These are phyloP conservation scores for Ambastaia sidthimunki DNA, from an alignment of 2,797 vertebrate species.

Conservation along the genomic window DNA sequence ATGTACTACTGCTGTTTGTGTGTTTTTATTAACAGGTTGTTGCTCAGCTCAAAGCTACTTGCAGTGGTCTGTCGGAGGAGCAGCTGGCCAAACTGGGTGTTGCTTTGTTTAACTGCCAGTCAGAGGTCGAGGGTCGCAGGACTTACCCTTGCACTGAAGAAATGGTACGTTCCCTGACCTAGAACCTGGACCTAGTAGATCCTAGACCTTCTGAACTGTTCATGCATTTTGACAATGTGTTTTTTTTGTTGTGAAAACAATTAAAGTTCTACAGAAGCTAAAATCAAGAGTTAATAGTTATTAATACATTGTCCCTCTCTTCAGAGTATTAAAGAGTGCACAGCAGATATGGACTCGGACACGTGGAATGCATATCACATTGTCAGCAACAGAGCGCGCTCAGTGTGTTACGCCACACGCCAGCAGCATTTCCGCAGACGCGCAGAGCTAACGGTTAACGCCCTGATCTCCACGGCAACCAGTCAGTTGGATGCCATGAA, in stretches of 20 bases:
- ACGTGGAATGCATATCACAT: constrained; percentile 88
- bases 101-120: constrained; percentile 80
- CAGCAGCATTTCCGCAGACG: constrained; percentile 82
- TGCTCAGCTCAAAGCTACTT: constrained; percentile 70
- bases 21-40: constrained; percentile 71
- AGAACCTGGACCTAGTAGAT: background rate
- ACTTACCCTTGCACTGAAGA: constrained; percentile 75
- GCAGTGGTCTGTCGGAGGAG: constrained; percentile 78
- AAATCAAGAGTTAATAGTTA: background rate
- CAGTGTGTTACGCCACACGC: constrained; percentile 82
- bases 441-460: constrained; percentile 81
- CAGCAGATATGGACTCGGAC: constrained; percentile 80
- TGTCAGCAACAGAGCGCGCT: constrained; percentile 83
- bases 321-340: constrained; percentile 81
- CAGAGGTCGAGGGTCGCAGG: constrained; percentile 72
- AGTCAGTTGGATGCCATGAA: constrained; percentile 83
- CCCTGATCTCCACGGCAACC: constrained; percentile 80
- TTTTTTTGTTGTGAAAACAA: background rate
- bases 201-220: background rate
- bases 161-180: constrained; percentile 69
- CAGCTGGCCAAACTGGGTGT: constrained; percentile 81
- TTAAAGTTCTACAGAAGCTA: background rate
- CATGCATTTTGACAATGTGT: too few relatives aligned
- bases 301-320: background rate
- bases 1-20: too few relatives aligned